Conservation (phyloP, 2,113 vertebrate species). For the Ceyx margarethae region DNA sequence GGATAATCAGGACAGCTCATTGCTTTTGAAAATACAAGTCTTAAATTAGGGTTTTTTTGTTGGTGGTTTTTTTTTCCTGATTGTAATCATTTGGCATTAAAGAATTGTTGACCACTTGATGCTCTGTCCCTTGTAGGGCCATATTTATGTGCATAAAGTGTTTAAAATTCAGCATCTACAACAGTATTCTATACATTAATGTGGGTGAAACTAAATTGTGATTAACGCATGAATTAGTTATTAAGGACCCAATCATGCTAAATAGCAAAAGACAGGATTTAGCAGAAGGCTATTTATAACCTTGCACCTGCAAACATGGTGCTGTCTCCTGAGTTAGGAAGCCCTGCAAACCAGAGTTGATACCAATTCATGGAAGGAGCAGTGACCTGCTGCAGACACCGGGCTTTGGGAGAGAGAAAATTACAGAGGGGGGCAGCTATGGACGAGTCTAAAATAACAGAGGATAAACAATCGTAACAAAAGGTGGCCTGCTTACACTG, state of each 20-base stretch:
- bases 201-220: slow-evolving; percentile 46
- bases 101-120: not conserved
- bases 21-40: not conserved
- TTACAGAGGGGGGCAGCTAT: not conserved
- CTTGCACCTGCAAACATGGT: slow-evolving; percentile 26
- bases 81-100: not conserved
- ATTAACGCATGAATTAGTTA: slow-evolving; percentile 40
- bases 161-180: slow-evolving; percentile 64
- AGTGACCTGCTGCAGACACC: not conserved
- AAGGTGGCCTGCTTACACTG: not conserved
- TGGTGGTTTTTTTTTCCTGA: not conserved
- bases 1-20: not conserved
- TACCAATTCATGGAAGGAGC: not conserved
- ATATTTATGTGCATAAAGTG: not conserved
- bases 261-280: slow-evolving; percentile 49
- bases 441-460: slow-evolving; percentile 14
- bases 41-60: not conserved
- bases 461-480: not conserved
- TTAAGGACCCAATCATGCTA: slow-evolving; percentile 27
- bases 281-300: slow-evolving; percentile 56
- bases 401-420: not conserved
- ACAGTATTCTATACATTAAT: slow-evolving; percentile 44
- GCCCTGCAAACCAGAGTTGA: not conserved
- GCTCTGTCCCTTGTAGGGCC: not conserved
- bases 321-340: slow-evolving; percentile 71